Conservation (phyloP, 2,797 vertebrate species). For the Octomys mimax region DNA sequence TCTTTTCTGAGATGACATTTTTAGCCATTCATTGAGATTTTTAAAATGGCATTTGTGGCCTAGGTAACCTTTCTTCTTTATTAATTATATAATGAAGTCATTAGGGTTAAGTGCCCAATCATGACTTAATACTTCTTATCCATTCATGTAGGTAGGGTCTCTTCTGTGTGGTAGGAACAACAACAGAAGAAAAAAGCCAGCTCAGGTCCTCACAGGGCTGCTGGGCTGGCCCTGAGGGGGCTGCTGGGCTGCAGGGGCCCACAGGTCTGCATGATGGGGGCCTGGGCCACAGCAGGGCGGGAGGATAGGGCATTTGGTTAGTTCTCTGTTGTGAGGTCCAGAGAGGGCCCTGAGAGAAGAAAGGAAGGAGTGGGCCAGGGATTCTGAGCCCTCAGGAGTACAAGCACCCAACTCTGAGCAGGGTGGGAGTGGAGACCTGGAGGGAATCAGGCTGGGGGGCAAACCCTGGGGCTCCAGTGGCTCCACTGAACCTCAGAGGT, state of each 20-base stretch:
- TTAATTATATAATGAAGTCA: slow-evolving; percentile 23
- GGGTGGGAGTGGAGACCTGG: neutral
- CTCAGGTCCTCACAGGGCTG: too few species aligned
- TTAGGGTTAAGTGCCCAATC: neutral
- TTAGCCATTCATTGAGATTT: slow-evolving; percentile 46
- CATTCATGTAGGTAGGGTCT: neutral
- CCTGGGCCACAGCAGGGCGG: neutral
- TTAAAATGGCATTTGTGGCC: slow-evolving; percentile 18
- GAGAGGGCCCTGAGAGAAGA: neutral
- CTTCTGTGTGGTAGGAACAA: neutral
- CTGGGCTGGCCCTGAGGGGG: too few species aligned
- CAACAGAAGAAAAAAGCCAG: neutral
- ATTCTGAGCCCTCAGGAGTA: neutral
- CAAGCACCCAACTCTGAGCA: neutral
- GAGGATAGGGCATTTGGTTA: neutral
- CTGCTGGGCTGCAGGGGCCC: too few species aligned
- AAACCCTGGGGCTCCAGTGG: neutral
- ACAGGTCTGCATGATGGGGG: too few species aligned
- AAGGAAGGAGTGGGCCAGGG: neutral
- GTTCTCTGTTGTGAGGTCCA: too few species aligned
- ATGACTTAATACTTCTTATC: neutral
- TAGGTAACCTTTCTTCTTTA: neutral
- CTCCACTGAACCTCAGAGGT: neutral
- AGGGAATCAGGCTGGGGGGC: neutral
- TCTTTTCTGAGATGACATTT: slow-evolving; percentile 7